Base-by-base conservation (phyloP, 1,140 invertebrate species). In the Xylocopa sonorina region DNA sequence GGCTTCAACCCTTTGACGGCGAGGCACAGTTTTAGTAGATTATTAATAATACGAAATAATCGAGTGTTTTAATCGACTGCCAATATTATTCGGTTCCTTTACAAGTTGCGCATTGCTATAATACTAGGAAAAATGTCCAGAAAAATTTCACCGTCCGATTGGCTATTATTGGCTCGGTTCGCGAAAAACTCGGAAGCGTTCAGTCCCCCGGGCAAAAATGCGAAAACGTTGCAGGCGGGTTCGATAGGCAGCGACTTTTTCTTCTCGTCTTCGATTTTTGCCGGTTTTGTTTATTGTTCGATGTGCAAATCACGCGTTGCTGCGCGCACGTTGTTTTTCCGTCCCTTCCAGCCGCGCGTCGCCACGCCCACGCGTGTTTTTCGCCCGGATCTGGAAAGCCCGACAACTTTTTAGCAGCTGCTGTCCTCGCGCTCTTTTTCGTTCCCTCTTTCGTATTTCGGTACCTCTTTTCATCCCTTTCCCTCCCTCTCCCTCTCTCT, bases 361-460 rank as follows among this genome's bases (percentile, higher is more conserved):
- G 69, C 48, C 69, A 73, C 77, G 67, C 62, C 77, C 66, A 71
- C 24, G 29, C 74, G 68, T 81, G 73, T 81, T 78, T 85, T 77
- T 80, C 71, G 76, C 72, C 46, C 78, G 48, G 38, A 77, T 68
- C 55, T 67, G 73, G 46, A 64, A 64, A 81, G 58, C 82, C 75
- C 29, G 71, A 73, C 82, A 77, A 73, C 64, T 84, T 85, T 85
- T 84, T 84, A 77, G 43, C 83, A 57, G 43, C 27, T 41, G 29
- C 29, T 50, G 24, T 41, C 29, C 50, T 32, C 32, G 3, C 32
- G 48, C 67, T 57, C 24, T 64, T 78, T 81, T 58, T 46, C 62
- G 34, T 18, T 6, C 5, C 57, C 57, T 14, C 18, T 29, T 50
- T 4, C 18, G 18, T 7, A n/a, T 7, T 18, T 29, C 29, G 16